phyloP scores from a whole-genome alignment of 2,113 vertebrate species.

The Bos taurus region ARS-UCD2.0 NC_037342.1:39954501-39955000 shows the following conservation, averaged over 20 bases:
- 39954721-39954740: not conserved
- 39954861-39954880: constrained; percentile 25
- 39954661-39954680: not conserved
- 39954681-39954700: not conserved
- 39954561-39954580: not conserved
- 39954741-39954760: not conserved
- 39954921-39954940: constrained; percentile 57
- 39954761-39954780: not conserved
- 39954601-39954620: not conserved
- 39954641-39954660: not conserved
- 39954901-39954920: constrained; percentile 45
- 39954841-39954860: not conserved
- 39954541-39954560: not conserved
- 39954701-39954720: not conserved
- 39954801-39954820: constrained; percentile 56
- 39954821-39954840: constrained; percentile 33
- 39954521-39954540: not conserved
- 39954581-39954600: not conserved
- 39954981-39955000: not conserved
- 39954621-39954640: not conserved
- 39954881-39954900: constrained; percentile 49
- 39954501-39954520: not conserved
- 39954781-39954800: not conserved
- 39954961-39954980: constrained; percentile 45
- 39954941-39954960: constrained; percentile 66